These are phyloP conservation scores for Phymorhynchus buccinoides DNA, from an alignment of 1,140 invertebrate species.

Conservation along the genomic window DNA sequence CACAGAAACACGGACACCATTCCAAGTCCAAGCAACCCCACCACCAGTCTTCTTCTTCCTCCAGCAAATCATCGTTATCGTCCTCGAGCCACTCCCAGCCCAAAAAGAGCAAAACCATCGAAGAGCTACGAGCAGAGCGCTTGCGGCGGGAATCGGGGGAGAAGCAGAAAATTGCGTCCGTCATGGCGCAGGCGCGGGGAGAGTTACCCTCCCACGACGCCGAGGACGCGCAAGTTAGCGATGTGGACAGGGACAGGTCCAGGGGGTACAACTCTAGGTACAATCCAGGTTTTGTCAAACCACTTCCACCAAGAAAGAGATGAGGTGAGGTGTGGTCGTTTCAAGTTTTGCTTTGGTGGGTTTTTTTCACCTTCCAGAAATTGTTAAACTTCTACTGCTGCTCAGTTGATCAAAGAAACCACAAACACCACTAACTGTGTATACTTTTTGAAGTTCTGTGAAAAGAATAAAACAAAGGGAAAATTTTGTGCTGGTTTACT, in stretches of 20 bases:
- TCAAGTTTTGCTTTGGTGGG: background rate
- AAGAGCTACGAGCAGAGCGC: slow-evolving; percentile 85
- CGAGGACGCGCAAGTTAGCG: slow-evolving; percentile 50
- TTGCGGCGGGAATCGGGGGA: slow-evolving; percentile 86
- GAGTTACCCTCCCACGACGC: slow-evolving; percentile 71
- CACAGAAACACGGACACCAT: background rate
- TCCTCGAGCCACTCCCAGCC: background rate
- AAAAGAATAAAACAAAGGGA: too few species aligned
- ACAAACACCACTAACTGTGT: too few species aligned
- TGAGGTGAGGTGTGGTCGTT: background rate
- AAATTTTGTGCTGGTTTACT: too few species aligned
- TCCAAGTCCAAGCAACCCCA: background rate
- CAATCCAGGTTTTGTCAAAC: slow-evolving; percentile 80
- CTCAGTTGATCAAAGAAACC: too few species aligned
- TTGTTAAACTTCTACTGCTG: too few species aligned
- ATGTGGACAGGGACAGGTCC: slow-evolving; percentile 79
- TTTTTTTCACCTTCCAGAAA: too few species aligned
- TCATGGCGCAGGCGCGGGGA: slow-evolving; percentile 79
- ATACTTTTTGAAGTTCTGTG: too few species aligned
- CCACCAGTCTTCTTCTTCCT: background rate
- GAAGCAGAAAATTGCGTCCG: slow-evolving; percentile 79
- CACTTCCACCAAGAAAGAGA: background rate
- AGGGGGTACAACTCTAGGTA: slow-evolving; percentile 91
- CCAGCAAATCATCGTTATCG: background rate
- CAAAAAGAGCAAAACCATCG: slow-evolving; percentile 75